These are phyloP conservation scores for Anaspis maculata DNA, from an alignment of 2,888 invertebrate species.

Conservation along the genomic window DNA sequence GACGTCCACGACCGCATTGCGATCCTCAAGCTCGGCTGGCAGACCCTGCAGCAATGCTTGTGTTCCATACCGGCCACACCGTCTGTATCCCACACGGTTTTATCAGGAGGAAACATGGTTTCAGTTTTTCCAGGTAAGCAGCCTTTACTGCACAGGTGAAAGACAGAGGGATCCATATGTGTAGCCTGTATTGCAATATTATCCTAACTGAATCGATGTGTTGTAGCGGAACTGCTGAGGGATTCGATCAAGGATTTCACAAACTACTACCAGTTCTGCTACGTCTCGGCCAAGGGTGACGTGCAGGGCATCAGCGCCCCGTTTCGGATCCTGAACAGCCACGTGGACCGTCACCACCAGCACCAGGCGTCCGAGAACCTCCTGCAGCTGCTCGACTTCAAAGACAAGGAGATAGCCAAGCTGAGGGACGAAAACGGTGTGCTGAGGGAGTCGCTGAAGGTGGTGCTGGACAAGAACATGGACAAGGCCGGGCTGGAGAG, in stretches of 20 bases:
- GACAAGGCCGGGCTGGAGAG: slow-evolving; percentile 24
- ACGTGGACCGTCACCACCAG: no score
- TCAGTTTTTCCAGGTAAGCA: slow-evolving; percentile 31
- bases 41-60: slow-evolving; percentile 33
- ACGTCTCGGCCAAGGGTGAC: slow-evolving; percentile 34
- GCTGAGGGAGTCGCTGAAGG: slow-evolving; percentile 23
- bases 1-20: slow-evolving; percentile 36
- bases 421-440: slow-evolving; percentile 29
- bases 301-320: slow-evolving; percentile 35
- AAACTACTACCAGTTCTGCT: slow-evolving; percentile 37
- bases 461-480: slow-evolving; percentile 19
- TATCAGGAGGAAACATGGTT: slow-evolving; percentile 5
- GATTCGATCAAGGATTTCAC: no score
- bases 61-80: no score
- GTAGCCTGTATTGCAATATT: not conserved
- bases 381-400: slow-evolving; percentile 6
- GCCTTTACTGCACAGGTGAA: no score
- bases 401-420: slow-evolving; percentile 20
- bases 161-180: no score
- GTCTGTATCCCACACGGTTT: slow-evolving; percentile 32
- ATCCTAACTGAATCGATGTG: not conserved
- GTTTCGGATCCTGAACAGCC: no score
- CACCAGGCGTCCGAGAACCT: slow-evolving; percentile 4
- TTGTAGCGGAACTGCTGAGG: slow-evolving; percentile 1
- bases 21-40: slow-evolving; percentile 38